Evolutionary conservation across 2,113 vertebrate species (phyloP), one percentile per base, ranked within the genome.

Genomic region (Cygnus buccinator): DNA sequence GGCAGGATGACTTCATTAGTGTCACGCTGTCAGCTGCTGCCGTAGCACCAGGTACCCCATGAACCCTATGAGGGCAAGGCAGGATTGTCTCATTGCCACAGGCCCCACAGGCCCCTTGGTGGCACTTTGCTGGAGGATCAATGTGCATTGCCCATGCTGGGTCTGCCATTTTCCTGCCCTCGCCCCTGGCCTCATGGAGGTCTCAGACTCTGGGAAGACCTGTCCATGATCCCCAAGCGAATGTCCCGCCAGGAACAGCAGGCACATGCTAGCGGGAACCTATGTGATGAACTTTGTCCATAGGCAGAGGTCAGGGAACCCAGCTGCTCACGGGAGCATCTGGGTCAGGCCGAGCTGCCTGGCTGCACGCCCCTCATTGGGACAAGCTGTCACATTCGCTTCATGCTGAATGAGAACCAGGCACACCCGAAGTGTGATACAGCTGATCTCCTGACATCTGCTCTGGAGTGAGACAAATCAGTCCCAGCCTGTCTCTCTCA

Each of bases 371-470:
- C 29, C 72, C 80, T 84, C 4, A 1, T 20, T 2, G 16, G 77
- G 73, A 43, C 1, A 2, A 92, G 81, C 77, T 95, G 89, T 89
- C 61, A 82, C 4, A 0, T 66, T 72, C 35, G 70, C 57, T 75
- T 87, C 77, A 72, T 22, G 3, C 16, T 11, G 77, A 78, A 35
- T 9, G 48, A 73, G 81, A 94, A 89, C 2, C 73, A 46, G 89
- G 57, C 73, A 91, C 0, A 0, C 52, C 77, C 0, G 0, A 71
- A 73, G 70, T 68, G 84, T 48, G 94, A 89, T 66, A 68, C 81
- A 93, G 73, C 70, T 66, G 54, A 75, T 89, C 54, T 88, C 54
- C 82, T 84, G 95, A 93, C 94, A 93, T 58, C 89, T 95, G 73
- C 94, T 95, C 84, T 94, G 91, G 70, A 93, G 91, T 1, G 9